phyloP scores from a whole-genome alignment of 1,140 invertebrate genomes.

The Neodiprion lecontei region DNA sequence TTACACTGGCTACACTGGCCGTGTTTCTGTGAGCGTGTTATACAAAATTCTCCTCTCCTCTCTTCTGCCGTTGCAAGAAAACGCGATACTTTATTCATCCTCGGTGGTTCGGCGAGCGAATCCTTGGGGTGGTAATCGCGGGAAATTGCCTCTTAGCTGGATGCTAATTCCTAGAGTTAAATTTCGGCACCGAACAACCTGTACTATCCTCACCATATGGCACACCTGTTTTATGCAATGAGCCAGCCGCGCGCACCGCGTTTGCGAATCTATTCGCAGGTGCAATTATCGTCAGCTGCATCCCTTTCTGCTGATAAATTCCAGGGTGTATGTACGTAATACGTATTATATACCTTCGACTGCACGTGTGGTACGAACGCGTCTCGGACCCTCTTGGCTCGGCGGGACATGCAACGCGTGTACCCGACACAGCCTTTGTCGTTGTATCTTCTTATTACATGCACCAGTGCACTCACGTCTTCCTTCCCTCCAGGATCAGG shows the following conservation, averaged over 20 bases:
- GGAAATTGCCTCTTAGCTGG: background rate
- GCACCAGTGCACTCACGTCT: slow-evolving; percentile 10
- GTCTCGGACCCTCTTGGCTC: no score
- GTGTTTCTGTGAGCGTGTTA: no score
- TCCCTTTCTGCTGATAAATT: background rate
- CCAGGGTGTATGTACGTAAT: background rate
- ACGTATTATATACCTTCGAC: no score
- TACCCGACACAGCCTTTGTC: slow-evolving; percentile 7
- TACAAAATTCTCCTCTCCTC: background rate
- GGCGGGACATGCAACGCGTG: background rate
- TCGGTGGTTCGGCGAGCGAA: no score
- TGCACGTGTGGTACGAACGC: no score
- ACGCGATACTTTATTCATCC: no score
- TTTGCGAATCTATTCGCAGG: background rate
- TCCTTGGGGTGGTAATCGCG: background rate
- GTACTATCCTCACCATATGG: background rate
- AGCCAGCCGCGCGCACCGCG: background rate
- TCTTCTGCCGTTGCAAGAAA: no score
- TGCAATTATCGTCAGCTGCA: slow-evolving; percentile 4
- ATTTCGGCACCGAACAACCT: background rate
- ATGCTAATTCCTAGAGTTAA: background rate
- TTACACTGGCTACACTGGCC: background rate
- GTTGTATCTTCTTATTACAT: slow-evolving; percentile 15
- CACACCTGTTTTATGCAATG: background rate
- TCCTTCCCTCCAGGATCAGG: background rate